phyloP scores from a whole-genome alignment of 2,113 vertebrate genomes.

The Gobius niger region DNA sequence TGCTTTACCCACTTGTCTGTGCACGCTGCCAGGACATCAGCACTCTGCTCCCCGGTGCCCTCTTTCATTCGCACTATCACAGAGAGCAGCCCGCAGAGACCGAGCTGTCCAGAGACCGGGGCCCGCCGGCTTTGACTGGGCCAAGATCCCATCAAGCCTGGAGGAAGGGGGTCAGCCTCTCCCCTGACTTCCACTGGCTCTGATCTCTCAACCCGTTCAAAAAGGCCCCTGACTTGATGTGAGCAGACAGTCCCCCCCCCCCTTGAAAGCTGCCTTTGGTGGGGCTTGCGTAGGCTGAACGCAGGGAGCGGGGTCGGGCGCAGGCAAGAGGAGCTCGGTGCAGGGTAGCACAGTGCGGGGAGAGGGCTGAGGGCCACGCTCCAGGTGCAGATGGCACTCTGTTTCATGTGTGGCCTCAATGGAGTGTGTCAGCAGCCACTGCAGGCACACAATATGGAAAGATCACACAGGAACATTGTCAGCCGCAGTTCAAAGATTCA shows the following conservation, averaged over 20 bases:
- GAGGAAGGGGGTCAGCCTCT: conserved; percentile 78
- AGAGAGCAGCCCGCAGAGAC: conserved; percentile 76
- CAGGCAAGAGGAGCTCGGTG: conserved; percentile 66
- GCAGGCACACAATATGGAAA: conserved; percentile 68
- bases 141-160: conserved; percentile 79
- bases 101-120: conserved; percentile 73
- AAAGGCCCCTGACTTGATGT: conserved; percentile 79
- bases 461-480: conserved; percentile 73
- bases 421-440: conserved; percentile 77
- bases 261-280: conserved; percentile 80
- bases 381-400: conserved; percentile 78
- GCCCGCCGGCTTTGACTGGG: conserved; percentile 77
- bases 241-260: conserved; percentile 77
- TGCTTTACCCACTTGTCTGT: conserved; percentile 73
- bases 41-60: conserved; percentile 76
- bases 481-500: conserved; percentile 73
- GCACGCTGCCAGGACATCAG: conserved; percentile 75
- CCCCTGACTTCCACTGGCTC: conserved; percentile 76
- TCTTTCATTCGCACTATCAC: conserved; percentile 76
- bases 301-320: conserved; percentile 74
- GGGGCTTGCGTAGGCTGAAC: conserved; percentile 76
- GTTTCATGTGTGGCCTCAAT: conserved; percentile 78
- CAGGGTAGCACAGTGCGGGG: conserved; percentile 35
- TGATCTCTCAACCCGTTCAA: conserved; percentile 79
- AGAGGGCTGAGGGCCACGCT: conserved; percentile 72